phyloP scores from a whole-genome alignment of 2,113 vertebrate genomes.

The Aptenodytes patagonicus region DNA sequence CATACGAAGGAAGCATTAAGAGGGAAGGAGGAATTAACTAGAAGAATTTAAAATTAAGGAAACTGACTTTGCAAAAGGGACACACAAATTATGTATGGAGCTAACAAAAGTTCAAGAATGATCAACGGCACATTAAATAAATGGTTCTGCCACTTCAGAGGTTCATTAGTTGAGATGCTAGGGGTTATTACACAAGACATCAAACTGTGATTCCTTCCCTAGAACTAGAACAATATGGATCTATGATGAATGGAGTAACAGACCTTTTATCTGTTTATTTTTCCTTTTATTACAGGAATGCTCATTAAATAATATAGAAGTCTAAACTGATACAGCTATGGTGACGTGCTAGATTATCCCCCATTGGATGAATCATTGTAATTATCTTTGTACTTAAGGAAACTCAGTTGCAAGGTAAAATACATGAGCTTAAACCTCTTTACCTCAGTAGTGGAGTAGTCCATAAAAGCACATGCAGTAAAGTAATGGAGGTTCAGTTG shows the following conservation, averaged over 20 bases:
- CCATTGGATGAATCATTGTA: background rate
- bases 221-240: background rate
- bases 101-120: background rate
- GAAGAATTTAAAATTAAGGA: background rate
- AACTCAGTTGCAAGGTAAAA: background rate
- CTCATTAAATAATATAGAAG: background rate
- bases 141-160: background rate
- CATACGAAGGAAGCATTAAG: fast-evolving
- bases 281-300: background rate
- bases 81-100: background rate
- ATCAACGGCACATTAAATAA: background rate
- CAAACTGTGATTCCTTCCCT: background rate
- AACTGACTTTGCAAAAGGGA: background rate
- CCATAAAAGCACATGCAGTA: fast-evolving
- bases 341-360: fast-evolving
- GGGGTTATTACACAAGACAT: background rate
- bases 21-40: background rate
- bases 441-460: background rate
- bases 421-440: background rate
- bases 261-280: background rate
- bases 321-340: background rate
- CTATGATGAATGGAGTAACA: background rate
- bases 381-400: background rate
- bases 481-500: background rate
- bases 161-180: background rate